phyloP scores from a whole-genome alignment of 2,888 invertebrate genomes.

The Drosophila rellima region DNA sequence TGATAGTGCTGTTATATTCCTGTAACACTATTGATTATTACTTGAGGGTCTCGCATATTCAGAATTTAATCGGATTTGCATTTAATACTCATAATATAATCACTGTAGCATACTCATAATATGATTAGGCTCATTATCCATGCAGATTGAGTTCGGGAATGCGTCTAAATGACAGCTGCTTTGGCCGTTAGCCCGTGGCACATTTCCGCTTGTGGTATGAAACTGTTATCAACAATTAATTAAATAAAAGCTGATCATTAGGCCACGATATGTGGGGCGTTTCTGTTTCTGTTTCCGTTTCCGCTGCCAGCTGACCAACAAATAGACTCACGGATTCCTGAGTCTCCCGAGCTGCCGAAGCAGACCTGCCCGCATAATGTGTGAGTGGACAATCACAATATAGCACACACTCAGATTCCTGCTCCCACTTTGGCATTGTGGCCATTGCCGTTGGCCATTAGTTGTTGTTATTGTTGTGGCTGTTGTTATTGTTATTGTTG shows the following conservation, averaged over 20 bases:
- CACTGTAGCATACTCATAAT: constrained; percentile 16
- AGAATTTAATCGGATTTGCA: constrained; percentile 9
- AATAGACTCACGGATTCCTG: constrained; percentile 23
- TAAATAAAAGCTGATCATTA: constrained; percentile 77
- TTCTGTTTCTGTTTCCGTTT: constrained; percentile 56
- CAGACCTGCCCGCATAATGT: constrained; percentile 37
- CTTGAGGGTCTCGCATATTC: background rate
- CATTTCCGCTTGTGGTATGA: constrained; percentile 52
- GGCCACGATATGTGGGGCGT: constrained; percentile 78
- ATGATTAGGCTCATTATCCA: constrained; percentile 20
- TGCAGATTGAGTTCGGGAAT: constrained; percentile 12
- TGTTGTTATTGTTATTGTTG: constrained; percentile 25
- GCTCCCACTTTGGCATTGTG: constrained; percentile 43
- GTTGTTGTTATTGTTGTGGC: constrained; percentile 39
- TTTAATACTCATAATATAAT: constrained; percentile 4
- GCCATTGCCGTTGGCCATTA: constrained; percentile 39
- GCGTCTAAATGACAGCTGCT: background rate
- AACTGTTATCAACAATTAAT: constrained; percentile 81
- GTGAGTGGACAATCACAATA: constrained; percentile 64
- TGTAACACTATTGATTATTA: background rate
- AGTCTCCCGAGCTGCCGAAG: constrained; percentile 2
- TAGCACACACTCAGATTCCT: constrained; percentile 1
- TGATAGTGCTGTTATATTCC: background rate
- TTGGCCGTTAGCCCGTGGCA: constrained; percentile 32
- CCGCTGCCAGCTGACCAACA: constrained; percentile 45